These are phyloP conservation scores for Melolontha melolontha DNA, from an alignment of 2,888 invertebrate species.

Conservation along the genomic window DNA sequence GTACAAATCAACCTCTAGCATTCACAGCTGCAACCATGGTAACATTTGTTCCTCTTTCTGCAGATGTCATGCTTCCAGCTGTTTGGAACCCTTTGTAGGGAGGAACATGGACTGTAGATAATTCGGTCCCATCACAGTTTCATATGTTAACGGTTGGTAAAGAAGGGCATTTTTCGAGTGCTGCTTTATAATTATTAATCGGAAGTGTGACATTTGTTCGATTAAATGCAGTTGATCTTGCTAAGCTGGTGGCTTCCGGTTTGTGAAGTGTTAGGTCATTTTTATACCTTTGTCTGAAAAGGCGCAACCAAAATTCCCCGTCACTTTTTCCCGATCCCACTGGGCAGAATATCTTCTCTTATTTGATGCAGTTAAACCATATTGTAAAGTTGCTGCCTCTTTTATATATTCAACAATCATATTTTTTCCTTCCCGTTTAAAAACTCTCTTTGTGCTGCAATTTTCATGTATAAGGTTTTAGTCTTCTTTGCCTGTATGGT, in stretches of 20 bases:
- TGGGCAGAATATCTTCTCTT: conserved; percentile 16
- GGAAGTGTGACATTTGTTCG: too few species aligned
- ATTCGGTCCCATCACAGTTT: conserved; percentile 58
- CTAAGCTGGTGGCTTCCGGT: too few species aligned
- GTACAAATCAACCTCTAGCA: conserved; percentile 54
- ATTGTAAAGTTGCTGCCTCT: conserved; percentile 12
- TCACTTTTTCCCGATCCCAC: conserved; percentile 40
- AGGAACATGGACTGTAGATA: conserved; percentile 58
- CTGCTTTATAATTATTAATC: conserved; percentile 50
- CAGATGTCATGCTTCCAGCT: conserved; percentile 59
- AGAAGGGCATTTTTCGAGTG: conserved; percentile 23
- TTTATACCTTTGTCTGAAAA: conserved; percentile 47
- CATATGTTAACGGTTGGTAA: conserved; percentile 46
- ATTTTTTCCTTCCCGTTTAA: too few species aligned
- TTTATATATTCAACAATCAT: conserved; percentile 16
- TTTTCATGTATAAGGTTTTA: too few species aligned
- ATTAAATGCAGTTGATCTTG: too few species aligned
- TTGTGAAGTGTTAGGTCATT: conserved; percentile 41
- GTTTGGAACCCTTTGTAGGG: conserved; percentile 56
- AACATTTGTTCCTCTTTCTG: conserved; percentile 58
- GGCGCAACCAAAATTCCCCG: conserved; percentile 49
- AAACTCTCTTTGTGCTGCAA: too few species aligned
- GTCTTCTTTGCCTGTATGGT: too few species aligned
- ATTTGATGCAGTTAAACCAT: conserved; percentile 19
- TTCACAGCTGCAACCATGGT: conserved; percentile 56